phyloP scores from a whole-genome alignment of 2,888 invertebrate genomes.

The Heliconius charithonia region DNA sequence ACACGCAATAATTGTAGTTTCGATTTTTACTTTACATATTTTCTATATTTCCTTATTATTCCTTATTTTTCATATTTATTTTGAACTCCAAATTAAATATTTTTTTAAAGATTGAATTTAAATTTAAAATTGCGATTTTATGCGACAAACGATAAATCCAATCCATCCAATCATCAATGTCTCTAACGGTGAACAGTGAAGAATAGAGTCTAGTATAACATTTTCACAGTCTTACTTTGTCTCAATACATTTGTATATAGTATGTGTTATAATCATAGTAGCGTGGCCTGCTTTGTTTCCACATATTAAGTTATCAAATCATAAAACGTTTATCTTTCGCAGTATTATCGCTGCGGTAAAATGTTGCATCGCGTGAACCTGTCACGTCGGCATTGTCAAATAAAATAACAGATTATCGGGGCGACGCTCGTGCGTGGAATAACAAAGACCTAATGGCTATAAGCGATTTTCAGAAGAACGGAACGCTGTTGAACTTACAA shows the following conservation, averaged over 20 bases:
- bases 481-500: slow-evolving; percentile 58
- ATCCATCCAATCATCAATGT: background rate
- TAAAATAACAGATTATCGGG: slow-evolving; percentile 72
- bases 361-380: slow-evolving; percentile 59
- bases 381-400: slow-evolving; percentile 63
- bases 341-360: slow-evolving; percentile 54
- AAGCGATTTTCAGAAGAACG: slow-evolving; percentile 57
- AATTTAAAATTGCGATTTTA: too few species aligned
- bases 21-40: too few species aligned
- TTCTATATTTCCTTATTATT: too few species aligned
- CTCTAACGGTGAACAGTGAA: background rate
- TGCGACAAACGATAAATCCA: too few species aligned
- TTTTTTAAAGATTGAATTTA: too few species aligned
- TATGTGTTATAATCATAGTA: background rate
- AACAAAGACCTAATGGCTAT: slow-evolving; percentile 59
- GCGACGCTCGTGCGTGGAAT: slow-evolving; percentile 61
- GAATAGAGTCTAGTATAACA: background rate
- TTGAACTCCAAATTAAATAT: too few species aligned
- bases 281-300: slow-evolving; percentile 13
- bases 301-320: slow-evolving; percentile 36
- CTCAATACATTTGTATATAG: background rate
- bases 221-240: background rate
- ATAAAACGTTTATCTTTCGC: slow-evolving; percentile 49
- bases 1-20: too few species aligned
- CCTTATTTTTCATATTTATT: too few species aligned